Base-by-base conservation (phyloP, 1,140 invertebrate species). In the Schlechtendalia chinensis region DNA sequence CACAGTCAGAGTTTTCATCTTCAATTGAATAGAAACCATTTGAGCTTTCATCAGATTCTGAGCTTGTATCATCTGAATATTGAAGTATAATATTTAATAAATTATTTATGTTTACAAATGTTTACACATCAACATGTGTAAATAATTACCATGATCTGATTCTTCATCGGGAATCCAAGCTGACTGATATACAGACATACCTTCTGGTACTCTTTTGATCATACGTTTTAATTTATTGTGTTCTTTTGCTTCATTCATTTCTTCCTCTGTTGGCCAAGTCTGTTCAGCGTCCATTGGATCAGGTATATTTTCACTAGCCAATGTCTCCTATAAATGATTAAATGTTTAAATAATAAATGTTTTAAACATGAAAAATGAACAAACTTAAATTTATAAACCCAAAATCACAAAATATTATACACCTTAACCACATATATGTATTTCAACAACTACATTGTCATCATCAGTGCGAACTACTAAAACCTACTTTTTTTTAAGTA, bases 261-360 rank as follows among this genome's bases (percentile, higher is more conserved):
- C 95, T 85, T 97, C 94, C 82, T 95, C 92, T 39, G 94, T 97
- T 0, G 96, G 96, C 94, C 94, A 98, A 29, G 96, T 97, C 87
- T 98, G 96, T 87, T 98, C 96, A 19, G 92, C 93, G 86, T 97
- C 93, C 94, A 98, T 95, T 45, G 91, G 91, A 88, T 98, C 94
- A 27, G 92, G 91, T 80, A 91, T 87, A 87, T 94, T 93, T 88
- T 97, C 95, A 82, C 89, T 88, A 81, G 91, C 87, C 22, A 98
- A 87, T 71, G 90, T 90, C 85, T 94, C 93, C 88, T 91, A 86
- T 4, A 83, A 81, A 79, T 80, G 17, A 47, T 17, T 53, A 11
- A 19, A 54, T 80, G 39, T 67, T 61, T 50, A 79, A n/a, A n/a
- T 12, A 24, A 27, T 8, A 1, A 3, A 50, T 47, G 17, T 81